Conservation (phyloP, 2,888 invertebrate species). For the Frankliniella fusca region DNA sequence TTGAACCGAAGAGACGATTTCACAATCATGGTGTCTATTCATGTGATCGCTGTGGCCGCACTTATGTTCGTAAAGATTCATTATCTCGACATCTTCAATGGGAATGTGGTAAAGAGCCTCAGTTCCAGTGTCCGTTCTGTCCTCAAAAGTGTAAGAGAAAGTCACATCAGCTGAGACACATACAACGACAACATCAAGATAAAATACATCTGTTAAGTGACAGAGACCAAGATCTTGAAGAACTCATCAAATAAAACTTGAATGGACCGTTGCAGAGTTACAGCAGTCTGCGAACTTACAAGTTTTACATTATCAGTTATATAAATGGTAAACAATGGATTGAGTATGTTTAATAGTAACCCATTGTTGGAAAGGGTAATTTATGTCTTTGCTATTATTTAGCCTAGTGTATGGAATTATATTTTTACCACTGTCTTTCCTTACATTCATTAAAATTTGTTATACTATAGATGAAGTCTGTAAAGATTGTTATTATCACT, state of each 20-base stretch:
- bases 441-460: constrained; percentile 21
- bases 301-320: background rate
- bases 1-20: constrained; percentile 15
- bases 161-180: constrained; percentile 53
- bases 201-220: constrained; percentile 51
- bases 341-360: too few relatives aligned
- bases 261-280: background rate
- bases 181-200: constrained; percentile 53
- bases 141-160: constrained; percentile 50
- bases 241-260: background rate
- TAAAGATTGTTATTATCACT: constrained; percentile 16
- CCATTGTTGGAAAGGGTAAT: too few relatives aligned
- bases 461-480: background rate
- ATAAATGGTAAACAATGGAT: too few relatives aligned
- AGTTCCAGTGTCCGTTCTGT: constrained; percentile 51
- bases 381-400: constrained; percentile 4
- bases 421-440: background rate
- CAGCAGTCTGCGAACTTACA: background rate
- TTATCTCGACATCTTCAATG: constrained; percentile 44
- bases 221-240: constrained; percentile 12
- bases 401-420: background rate
- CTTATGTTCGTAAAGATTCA: constrained; percentile 43
- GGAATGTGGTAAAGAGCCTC: constrained; percentile 53
- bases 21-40: constrained; percentile 39
- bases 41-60: constrained; percentile 41